These are phyloP conservation scores for Rafetus swinhoei DNA, from an alignment of 2,113 vertebrate genomes.

Conservation along the genomic window DNA sequence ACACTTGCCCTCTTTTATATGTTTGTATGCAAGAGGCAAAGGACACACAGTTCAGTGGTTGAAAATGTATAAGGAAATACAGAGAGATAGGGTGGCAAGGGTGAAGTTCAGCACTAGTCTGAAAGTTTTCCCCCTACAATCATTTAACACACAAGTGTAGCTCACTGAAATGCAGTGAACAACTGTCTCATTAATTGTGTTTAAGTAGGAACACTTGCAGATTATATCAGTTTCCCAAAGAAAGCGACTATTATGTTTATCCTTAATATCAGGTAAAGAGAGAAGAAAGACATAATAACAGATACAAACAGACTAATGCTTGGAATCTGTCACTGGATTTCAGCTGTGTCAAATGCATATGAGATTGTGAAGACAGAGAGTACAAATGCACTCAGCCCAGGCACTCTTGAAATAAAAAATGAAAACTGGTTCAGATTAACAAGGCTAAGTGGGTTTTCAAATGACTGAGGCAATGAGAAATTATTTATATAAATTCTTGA, in stretches of 20 bases:
- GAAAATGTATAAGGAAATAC: neutral
- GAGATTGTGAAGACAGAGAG: neutral
- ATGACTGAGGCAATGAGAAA: neutral
- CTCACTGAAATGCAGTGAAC: neutral
- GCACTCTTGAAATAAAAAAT: neutral
- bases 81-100: neutral
- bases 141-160: neutral
- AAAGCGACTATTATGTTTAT: neutral
- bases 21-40: neutral
- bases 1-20: neutral
- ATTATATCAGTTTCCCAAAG: neutral
- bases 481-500: neutral
- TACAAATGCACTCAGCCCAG: neutral
- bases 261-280: conserved; percentile 1
- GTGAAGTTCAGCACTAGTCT: neutral
- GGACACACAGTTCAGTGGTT: neutral
- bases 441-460: neutral
- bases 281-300: conserved; percentile 13
- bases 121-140: neutral
- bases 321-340: conserved; percentile 3
- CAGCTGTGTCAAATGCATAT: neutral
- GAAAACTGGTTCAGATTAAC: neutral
- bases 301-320: neutral
- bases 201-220: conserved; percentile 1
- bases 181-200: conserved; percentile 9